Base-by-base conservation (phyloP, 2,797 vertebrate genomes). In the Pitangus sulphuratus region DNA sequence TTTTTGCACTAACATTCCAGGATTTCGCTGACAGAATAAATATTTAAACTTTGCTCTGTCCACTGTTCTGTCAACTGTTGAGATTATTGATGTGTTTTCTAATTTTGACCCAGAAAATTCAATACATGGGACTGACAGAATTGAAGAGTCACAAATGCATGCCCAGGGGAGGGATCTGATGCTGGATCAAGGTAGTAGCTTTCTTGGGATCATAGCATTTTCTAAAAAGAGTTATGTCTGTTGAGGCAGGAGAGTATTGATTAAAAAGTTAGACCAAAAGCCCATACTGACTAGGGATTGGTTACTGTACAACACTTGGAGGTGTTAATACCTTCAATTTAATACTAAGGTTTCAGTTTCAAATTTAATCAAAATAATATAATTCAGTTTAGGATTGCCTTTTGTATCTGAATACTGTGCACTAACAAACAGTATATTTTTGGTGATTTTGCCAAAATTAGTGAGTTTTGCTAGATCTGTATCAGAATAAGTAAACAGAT, bases 11-110 rank as follows among this genome's bases (percentile, higher is more conserved):
- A 83, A 42, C 33, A 53, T 28, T 94, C 11, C 33, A 71, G 83
- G 54, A 64, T 64, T 83, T 78, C 54, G 31, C n/a, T 65, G 48
- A 72, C 65, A 28, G 15, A 93, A 69, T 82, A 93, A 89, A 72
- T 96, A 91, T 75, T 96, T 94, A 89, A 94, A 81, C 54, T 94
- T 90, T 75, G 8, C 22, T 89, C 22, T 83, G 69, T 35, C 33
- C 7, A 5, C 33, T 92, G 15, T 35, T 94, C 48, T 81, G 68
- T 44, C 24, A 40, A 2, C 24, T 64, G 26, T 42, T 86, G 79
- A 87, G 24, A 39, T 93, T 95, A 92, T 83, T 72, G 83, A 87
- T 65, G 25, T 35, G 47, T 65, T 66, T 78, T 87, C 42, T 85
- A 58, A 82, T 90, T 96, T 85, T 96, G 42, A 78, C 31, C 18